Evolutionary conservation across 2,797 vertebrate species (phyloP).

Genomic region (Pipistrellus pygmaeus): DNA sequence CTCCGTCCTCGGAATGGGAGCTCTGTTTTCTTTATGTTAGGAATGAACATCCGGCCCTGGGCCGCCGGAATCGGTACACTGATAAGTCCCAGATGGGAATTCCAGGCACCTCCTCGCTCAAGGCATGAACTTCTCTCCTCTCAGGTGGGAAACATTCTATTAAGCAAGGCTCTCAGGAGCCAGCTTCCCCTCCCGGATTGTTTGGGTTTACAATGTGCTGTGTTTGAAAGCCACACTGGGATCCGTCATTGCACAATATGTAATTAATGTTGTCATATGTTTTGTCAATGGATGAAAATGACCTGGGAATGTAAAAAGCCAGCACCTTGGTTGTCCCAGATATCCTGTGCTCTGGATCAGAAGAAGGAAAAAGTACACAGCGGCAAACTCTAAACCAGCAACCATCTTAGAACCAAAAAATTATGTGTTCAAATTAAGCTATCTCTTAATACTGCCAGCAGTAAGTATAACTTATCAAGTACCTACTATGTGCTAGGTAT

Average conservation of each 20-base stretch:
- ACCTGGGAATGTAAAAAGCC: not conserved
- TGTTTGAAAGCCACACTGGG: not conserved
- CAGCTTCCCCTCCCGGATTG: not conserved
- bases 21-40: constrained; percentile 58
- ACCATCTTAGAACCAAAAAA: not conserved
- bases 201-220: not conserved
- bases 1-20: not conserved
- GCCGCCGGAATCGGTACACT: constrained; percentile 43
- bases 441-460: not conserved
- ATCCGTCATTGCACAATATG: not conserved
- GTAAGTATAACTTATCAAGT: not conserved
- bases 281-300: constrained; percentile 35
- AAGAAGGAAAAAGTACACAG: not conserved
- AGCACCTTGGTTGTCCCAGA: not conserved
- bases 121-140: constrained; percentile 42
- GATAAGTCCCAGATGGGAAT: constrained; percentile 71
- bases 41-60: constrained; percentile 48
- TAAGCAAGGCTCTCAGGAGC: not conserved
- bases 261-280: constrained; percentile 47
- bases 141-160: constrained; percentile 23
- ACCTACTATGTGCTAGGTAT: not conserved
- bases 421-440: not conserved
- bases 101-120: constrained; percentile 59
- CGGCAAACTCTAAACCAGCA: constrained; percentile 16
- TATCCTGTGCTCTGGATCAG: not conserved